Conservation (phyloP, 92 coral and sea anemone genomes). For the Parazoanthus darwini region DNA sequence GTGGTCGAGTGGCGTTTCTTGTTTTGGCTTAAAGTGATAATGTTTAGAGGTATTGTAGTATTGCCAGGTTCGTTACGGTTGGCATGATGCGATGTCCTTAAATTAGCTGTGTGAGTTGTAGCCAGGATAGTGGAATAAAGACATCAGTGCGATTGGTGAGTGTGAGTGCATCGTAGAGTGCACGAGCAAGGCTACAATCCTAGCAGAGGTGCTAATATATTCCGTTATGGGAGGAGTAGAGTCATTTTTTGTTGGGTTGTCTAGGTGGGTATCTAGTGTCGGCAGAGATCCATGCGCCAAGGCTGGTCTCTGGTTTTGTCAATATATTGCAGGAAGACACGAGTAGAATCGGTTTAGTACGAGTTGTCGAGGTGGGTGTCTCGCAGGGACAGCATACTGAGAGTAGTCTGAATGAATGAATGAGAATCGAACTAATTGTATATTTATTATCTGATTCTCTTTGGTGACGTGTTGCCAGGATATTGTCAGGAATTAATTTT, state of each 20-base stretch:
- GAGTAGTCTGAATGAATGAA: background rate
- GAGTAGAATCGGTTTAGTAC: background rate
- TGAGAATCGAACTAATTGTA: constrained; percentile 30
- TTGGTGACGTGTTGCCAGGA: constrained; percentile 21
- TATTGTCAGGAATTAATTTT: constrained; percentile 57
- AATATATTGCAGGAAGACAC: background rate
- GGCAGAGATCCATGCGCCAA: background rate
- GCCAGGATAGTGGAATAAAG: background rate
- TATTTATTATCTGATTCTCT: constrained; percentile 41
- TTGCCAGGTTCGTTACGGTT: background rate
- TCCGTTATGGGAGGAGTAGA: no score
- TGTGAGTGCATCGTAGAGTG: background rate
- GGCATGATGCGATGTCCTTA: background rate
- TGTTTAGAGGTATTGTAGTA: background rate
- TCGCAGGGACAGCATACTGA: background rate
- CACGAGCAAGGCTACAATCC: no score
- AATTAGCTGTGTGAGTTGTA: background rate
- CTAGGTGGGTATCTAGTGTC: background rate
- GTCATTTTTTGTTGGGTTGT: background rate
- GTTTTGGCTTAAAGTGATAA: background rate
- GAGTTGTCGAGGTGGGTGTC: constrained; percentile 3
- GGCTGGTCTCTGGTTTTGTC: background rate
- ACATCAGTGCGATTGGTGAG: background rate
- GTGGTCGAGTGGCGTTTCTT: background rate
- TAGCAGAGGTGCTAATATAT: no score